Conservation (phyloP, 2,888 invertebrate species). For the Lasioglossum marginatum region DNA sequence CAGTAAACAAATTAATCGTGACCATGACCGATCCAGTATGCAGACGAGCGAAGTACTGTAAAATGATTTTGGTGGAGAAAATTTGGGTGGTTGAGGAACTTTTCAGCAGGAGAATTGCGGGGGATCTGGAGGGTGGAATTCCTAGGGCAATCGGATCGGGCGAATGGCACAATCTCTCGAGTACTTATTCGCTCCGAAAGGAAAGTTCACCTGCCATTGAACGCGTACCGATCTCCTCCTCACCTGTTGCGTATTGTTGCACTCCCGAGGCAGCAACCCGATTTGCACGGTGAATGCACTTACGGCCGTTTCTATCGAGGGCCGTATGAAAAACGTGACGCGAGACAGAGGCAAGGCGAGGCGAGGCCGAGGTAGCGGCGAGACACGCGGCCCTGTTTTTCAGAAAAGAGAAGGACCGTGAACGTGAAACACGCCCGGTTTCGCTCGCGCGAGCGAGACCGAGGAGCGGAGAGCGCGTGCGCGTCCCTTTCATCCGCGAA, state of each 20-base stretch:
- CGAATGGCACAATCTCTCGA: slow-evolving; percentile 62
- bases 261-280: slow-evolving; percentile 77
- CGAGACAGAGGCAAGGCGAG: slow-evolving; percentile 35
- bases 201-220: slow-evolving; percentile 70
- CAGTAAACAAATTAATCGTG: not conserved
- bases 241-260: slow-evolving; percentile 84
- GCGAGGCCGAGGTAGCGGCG: not conserved
- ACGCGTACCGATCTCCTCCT: slow-evolving; percentile 75
- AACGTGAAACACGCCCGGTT: slow-evolving; percentile 1
- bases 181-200: slow-evolving; percentile 57
- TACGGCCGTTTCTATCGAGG: slow-evolving; percentile 79
- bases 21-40: not conserved
- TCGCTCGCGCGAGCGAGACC: slow-evolving; percentile 9
- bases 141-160: slow-evolving; percentile 45
- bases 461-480: slow-evolving; percentile 38
- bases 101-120: not conserved
- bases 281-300: slow-evolving; percentile 83
- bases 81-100: not conserved
- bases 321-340: slow-evolving; percentile 79
- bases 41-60: not conserved
- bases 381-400: slow-evolving; percentile 72
- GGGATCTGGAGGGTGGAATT: slow-evolving; percentile 30
- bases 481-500: slow-evolving; percentile 82
- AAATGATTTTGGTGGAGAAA: not conserved
- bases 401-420: slow-evolving; percentile 68